phyloP scores from a whole-genome alignment of 2,888 invertebrate species.

The Nineta flava region DNA sequence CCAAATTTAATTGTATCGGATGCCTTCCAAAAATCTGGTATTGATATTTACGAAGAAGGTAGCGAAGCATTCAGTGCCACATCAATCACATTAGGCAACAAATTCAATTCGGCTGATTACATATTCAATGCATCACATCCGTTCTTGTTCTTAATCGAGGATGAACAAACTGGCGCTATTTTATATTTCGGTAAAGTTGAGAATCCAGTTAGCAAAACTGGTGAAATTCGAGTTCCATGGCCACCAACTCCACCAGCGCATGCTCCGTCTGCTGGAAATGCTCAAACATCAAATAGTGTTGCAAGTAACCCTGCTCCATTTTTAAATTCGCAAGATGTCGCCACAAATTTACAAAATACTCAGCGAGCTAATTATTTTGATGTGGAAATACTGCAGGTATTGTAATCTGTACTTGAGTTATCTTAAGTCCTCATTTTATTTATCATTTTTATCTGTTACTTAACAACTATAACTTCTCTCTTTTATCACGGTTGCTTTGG shows the following conservation, averaged over 20 bases:
- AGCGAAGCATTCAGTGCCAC: conserved; percentile 55
- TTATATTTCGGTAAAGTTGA: conserved; percentile 58
- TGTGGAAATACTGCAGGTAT: background rate
- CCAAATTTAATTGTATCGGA: conserved; percentile 46
- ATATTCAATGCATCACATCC: conserved; percentile 57
- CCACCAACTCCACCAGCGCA: background rate
- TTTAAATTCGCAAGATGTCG: background rate
- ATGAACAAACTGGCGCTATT: conserved; percentile 53
- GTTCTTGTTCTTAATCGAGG: conserved; percentile 67
- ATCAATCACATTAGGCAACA: conserved; percentile 50
- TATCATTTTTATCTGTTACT: too few relatives aligned
- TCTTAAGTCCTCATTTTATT: background rate
- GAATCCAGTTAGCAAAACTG: conserved; percentile 32
- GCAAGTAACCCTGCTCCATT: background rate
- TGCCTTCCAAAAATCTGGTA: conserved; percentile 58
- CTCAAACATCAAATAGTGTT: background rate
- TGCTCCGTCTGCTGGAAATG: background rate
- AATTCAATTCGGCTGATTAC: conserved; percentile 44
- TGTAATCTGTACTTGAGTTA: background rate
- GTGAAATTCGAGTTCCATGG: background rate
- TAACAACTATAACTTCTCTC: too few relatives aligned
- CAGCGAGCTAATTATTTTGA: background rate
- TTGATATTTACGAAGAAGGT: conserved; percentile 62
- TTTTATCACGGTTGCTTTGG: too few relatives aligned
- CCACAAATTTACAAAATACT: background rate